phyloP scores from a whole-genome alignment of 2,797 vertebrate genomes.

The Sebastes oblongus region DNA sequence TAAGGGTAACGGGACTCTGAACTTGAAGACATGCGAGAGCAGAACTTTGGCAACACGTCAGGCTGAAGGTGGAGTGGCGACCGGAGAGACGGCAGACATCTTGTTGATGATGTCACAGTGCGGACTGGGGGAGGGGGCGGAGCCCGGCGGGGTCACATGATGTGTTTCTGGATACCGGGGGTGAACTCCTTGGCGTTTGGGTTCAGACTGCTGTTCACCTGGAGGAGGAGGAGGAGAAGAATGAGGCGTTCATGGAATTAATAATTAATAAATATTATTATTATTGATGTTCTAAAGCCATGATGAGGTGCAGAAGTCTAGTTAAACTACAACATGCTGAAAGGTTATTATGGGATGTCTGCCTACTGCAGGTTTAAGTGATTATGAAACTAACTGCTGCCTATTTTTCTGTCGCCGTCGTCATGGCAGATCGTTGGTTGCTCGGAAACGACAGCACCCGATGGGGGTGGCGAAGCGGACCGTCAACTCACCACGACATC shows the following conservation, averaged over 20 bases:
- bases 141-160: slow-evolving; percentile 74
- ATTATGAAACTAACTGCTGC: too few species aligned
- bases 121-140: slow-evolving; percentile 58
- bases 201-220: slow-evolving; percentile 93
- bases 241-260: too few species aligned
- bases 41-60: slow-evolving; percentile 86
- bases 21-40: slow-evolving; percentile 84
- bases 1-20: not conserved
- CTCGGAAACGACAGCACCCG: too few species aligned
- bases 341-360: too few species aligned
- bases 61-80: slow-evolving; percentile 41
- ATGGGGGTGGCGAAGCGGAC: not conserved
- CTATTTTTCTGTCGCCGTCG: too few species aligned
- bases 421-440: too few species aligned
- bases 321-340: too few species aligned
- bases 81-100: slow-evolving; percentile 79
- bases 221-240: not conserved
- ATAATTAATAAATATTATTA: too few species aligned
- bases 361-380: too few species aligned
- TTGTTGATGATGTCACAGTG: slow-evolving; percentile 90
- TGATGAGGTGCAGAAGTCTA: too few species aligned
- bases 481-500: slow-evolving; percentile 80
- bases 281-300: too few species aligned
- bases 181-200: slow-evolving; percentile 95
- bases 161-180: slow-evolving; percentile 90